phyloP scores from a whole-genome alignment of 2,888 invertebrate species.

The Spisula subtruncata region DNA sequence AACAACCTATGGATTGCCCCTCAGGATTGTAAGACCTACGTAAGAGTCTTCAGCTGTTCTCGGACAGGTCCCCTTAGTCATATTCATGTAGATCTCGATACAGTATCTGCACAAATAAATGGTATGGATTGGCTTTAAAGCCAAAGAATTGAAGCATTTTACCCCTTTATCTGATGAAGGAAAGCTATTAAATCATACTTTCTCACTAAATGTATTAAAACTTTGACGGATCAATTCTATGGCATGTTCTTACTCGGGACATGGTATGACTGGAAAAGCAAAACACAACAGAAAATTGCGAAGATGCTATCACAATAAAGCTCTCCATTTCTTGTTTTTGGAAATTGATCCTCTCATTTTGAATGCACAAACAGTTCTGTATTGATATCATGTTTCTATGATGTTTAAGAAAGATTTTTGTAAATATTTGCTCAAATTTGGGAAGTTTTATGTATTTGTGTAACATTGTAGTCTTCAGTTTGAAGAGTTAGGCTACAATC shows the following conservation, averaged over 20 bases:
- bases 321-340: neutral
- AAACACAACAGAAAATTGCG: neutral
- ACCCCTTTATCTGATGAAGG: conserved; percentile 34
- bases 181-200: conserved; percentile 44
- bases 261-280: neutral
- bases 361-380: neutral
- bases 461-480: neutral
- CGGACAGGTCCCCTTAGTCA: neutral
- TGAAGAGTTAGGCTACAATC: neutral
- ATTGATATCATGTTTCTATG: neutral
- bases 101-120: neutral
- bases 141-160: conserved; percentile 12
- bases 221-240: conserved; percentile 50
- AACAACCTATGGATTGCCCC: no score
- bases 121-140: conserved; percentile 40
- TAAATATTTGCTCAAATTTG: conserved; percentile 11
- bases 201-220: conserved; percentile 37
- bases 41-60: neutral
- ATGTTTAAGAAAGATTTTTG: neutral
- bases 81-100: neutral
- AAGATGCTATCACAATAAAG: conserved; percentile 9
- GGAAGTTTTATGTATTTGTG: conserved; percentile 9
- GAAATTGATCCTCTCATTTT: neutral
- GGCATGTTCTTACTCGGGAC: conserved; percentile 8
- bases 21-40: no score